These are phyloP conservation scores for Theristicus caerulescens DNA, from an alignment of 2,113 vertebrate species.

Conservation along the genomic window DNA sequence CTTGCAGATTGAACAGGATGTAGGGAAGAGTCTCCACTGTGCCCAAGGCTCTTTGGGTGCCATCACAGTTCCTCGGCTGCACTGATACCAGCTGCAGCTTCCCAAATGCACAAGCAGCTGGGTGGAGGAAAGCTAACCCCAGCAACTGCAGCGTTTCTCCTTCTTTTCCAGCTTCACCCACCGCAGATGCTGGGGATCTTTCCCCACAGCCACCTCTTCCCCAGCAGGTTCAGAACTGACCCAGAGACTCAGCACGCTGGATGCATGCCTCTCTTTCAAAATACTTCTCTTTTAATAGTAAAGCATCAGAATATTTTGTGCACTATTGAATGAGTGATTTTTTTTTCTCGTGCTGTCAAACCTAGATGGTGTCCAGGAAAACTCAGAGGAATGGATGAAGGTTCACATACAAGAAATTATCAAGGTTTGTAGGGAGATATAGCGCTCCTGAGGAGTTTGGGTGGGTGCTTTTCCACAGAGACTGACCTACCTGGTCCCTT, in stretches of 20 bases:
- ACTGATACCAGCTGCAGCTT: background rate
- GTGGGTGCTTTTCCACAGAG: background rate
- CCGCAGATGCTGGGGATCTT: background rate
- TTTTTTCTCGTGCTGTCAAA: background rate
- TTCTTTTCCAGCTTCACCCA: background rate
- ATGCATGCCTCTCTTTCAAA: background rate
- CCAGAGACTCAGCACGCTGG: background rate
- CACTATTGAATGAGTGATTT: background rate
- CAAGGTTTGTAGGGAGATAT: rapidly evolving
- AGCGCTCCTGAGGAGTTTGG: background rate
- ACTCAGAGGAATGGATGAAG: background rate
- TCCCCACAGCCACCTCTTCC: background rate
- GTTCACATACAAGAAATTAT: background rate
- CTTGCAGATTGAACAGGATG: background rate
- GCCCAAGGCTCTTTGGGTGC: background rate
- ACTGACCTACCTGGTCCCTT: background rate
- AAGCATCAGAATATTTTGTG: background rate
- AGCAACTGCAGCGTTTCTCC: background rate
- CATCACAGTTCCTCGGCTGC: background rate
- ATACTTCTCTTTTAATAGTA: background rate
- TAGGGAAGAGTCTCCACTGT: background rate
- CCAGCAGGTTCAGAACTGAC: background rate
- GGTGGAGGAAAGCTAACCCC: background rate
- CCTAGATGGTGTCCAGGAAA: background rate
- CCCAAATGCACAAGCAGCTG: background rate